A percentile compares a stretch with the other conserved stretches of the same genome.
Evolutionary conservation across 2,797 vertebrate genomes (phyloP).

Genomic region (Siniperca scherzeri): DNA sequence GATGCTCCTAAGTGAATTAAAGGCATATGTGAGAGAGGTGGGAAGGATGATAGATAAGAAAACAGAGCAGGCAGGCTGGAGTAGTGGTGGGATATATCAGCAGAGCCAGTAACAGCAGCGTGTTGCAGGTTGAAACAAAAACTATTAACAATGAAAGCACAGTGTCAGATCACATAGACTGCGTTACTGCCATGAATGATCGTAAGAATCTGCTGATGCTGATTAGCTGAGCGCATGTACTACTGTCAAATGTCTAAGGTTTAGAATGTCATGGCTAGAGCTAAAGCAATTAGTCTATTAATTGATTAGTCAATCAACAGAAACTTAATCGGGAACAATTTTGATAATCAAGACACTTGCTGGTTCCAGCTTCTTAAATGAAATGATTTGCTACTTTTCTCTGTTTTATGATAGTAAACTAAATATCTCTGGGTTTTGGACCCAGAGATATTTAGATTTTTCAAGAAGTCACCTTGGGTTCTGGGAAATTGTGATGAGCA

Average conservation of each 20-base stretch:
- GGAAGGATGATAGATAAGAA: constrained; percentile 12
- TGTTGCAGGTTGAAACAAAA: constrained; percentile 17
- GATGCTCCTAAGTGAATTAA: constrained; percentile 45
- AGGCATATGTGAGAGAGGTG: constrained; percentile 22
- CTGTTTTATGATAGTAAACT: not conserved
- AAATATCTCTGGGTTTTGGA: not conserved
- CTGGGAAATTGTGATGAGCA: not conserved
- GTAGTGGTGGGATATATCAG: constrained; percentile 11
- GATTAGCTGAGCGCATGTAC: not conserved
- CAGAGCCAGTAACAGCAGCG: constrained; percentile 25
- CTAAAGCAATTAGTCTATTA: not conserved
- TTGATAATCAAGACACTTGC: not conserved
- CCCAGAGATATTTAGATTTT: too few species aligned
- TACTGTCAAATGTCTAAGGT: not conserved
- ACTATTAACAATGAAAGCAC: constrained; percentile 7
- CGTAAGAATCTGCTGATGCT: not conserved
- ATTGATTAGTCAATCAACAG: not conserved
- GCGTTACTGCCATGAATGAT: not conserved
- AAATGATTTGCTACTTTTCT: too few species aligned
- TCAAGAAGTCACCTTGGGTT: not conserved
- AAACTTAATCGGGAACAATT: not conserved
- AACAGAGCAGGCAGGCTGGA: not conserved
- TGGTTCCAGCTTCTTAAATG: not conserved
- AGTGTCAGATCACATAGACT: constrained; percentile 1
- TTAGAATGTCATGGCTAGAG: not conserved